A percentile compares a stretch with the other conserved stretches of the same genome.
Evolutionary conservation across 2,113 vertebrate genomes (phyloP).

Genomic region (Gallinago paraguaiae): DNA sequence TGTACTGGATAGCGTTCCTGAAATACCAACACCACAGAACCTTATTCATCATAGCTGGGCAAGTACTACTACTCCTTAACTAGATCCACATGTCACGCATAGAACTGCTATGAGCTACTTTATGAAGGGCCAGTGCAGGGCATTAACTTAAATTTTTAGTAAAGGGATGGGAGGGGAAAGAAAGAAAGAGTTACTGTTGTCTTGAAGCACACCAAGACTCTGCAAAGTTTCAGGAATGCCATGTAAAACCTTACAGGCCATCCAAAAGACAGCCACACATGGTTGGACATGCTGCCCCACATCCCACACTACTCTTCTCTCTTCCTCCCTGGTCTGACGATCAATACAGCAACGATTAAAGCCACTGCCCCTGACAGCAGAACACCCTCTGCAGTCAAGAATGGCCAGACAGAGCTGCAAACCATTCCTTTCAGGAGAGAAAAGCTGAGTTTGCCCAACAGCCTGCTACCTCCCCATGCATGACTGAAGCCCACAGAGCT

Average conservation of each 20-base stretch:
- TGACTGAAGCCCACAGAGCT: background rate
- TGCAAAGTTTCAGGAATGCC: background rate
- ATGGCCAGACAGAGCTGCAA: background rate
- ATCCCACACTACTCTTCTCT: background rate
- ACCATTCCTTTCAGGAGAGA: background rate
- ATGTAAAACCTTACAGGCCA: background rate
- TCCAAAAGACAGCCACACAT: background rate
- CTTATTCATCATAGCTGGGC: background rate
- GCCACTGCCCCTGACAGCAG: background rate
- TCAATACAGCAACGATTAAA: background rate
- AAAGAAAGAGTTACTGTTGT: background rate
- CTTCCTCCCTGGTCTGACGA: background rate
- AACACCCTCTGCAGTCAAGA: background rate
- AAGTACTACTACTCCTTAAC: background rate
- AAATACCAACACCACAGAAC: background rate
- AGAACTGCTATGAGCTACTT: background rate
- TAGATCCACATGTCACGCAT: background rate
- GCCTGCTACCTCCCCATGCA: accelerated
- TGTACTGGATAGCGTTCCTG: background rate
- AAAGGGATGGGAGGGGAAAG: background rate
- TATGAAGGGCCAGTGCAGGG: background rate
- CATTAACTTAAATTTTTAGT: background rate
- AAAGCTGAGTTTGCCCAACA: background rate
- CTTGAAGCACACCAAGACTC: background rate
- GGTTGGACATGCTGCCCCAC: background rate